These are phyloP conservation scores for Ascaphus truei DNA, from an alignment of 2,113 vertebrate species.

Conservation along the genomic window DNA sequence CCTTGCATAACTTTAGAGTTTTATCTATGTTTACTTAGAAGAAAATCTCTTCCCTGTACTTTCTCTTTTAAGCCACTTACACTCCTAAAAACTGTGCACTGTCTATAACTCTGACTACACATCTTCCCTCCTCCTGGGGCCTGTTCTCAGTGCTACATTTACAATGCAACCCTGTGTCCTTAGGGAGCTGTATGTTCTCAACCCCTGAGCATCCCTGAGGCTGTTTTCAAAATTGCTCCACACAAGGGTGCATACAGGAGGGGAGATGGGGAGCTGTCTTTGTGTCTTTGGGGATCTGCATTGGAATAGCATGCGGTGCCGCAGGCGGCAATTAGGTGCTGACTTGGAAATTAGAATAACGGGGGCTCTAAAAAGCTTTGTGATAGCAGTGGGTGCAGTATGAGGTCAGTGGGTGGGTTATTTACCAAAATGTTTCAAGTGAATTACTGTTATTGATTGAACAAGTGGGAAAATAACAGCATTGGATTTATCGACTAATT, in stretches of 20 bases:
- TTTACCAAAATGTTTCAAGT: no score
- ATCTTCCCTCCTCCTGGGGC: not conserved
- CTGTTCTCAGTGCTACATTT: constrained; percentile 26
- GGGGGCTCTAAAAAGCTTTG: not conserved
- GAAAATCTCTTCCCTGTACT: not conserved
- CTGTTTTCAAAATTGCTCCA: constrained; percentile 20
- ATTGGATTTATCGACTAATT: no score
- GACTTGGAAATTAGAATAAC: constrained; percentile 29
- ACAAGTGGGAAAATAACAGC: no score
- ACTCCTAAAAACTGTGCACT: not conserved
- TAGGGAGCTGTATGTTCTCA: constrained; percentile 16
- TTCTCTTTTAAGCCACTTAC: not conserved
- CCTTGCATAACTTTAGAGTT: no score
- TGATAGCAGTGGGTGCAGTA: not conserved
- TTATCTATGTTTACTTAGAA: no score
- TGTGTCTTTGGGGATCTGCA: constrained; percentile 8
- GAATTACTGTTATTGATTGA: no score
- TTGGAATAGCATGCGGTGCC: constrained; percentile 16
- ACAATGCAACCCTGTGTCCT: constrained; percentile 5
- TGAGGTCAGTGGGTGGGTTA: no score
- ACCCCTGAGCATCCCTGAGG: constrained; percentile 11
- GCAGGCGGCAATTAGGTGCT: constrained; percentile 30
- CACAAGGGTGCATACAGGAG: constrained; percentile 2
- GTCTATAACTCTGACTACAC: not conserved
- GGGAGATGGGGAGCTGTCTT: not conserved